These are phyloP conservation scores for Saimiri boliviensis DNA, from an alignment of 2,113 vertebrate genomes.

Conservation along the genomic window DNA sequence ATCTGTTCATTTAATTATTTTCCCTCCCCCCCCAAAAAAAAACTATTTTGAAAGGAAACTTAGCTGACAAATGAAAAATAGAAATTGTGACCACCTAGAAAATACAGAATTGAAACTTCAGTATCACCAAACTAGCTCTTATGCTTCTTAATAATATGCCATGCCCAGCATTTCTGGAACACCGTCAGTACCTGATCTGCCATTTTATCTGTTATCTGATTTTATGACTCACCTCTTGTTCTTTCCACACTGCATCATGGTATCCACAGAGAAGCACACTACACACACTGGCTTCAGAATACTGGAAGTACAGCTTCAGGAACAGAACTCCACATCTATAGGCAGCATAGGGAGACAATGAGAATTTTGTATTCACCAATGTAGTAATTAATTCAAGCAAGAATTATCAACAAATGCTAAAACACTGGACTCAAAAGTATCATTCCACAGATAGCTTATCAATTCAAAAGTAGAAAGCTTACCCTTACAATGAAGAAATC, in stretches of 20 bases:
- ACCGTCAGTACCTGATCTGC: neutral
- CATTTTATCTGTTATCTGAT: neutral
- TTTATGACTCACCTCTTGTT: neutral
- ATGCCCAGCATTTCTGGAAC: neutral
- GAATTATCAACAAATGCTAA: neutral
- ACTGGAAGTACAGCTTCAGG: neutral
- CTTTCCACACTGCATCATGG: neutral
- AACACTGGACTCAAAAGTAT: neutral
- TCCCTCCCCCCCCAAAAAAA: neutral
- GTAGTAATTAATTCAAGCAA: neutral
- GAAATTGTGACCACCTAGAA: constrained; percentile 13
- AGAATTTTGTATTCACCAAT: neutral
- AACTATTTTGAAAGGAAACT: neutral
- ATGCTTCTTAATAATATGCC: neutral
- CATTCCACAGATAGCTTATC: neutral
- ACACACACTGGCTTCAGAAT: neutral
- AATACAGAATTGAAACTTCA: constrained; percentile 63
- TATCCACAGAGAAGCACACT: neutral
- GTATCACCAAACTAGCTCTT: constrained; percentile 21
- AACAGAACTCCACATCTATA: neutral
- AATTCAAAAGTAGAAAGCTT: neutral
- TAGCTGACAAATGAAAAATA: neutral
- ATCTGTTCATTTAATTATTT: neutral
- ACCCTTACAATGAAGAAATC: neutral
- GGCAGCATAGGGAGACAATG: neutral